phyloP scores from a whole-genome alignment of 1,140 invertebrate genomes.

The Whitmania pigra region DNA sequence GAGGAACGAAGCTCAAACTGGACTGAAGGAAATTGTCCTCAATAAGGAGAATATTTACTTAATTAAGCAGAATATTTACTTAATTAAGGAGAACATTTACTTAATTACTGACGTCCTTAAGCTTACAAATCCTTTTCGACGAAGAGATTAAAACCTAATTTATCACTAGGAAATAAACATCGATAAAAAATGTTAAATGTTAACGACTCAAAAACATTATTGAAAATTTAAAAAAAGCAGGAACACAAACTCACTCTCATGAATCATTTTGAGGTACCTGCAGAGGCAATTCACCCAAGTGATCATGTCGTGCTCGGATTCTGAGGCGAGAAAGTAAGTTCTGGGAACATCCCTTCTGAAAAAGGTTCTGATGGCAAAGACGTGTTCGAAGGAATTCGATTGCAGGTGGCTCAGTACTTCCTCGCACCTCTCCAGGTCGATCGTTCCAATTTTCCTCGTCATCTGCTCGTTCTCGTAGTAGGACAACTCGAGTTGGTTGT shows the following conservation, averaged over 20 bases:
- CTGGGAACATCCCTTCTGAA: neutral
- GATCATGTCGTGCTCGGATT: neutral
- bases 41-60: too few species aligned
- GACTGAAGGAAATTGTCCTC: too few species aligned
- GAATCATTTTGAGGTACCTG: constrained; percentile 7
- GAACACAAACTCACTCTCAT: neutral
- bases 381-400: neutral
- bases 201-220: neutral
- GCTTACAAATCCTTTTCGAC: too few species aligned
- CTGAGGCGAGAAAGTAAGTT: constrained; percentile 10
- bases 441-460: neutral
- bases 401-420: constrained; percentile 1
- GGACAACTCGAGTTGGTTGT: neutral
- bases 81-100: too few species aligned
- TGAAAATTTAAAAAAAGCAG: neutral
- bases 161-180: too few species aligned
- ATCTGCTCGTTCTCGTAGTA: constrained; percentile 18
- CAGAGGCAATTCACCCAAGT: constrained; percentile 9
- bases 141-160: too few species aligned
- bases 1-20: too few species aligned
- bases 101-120: too few species aligned
- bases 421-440: constrained; percentile 17
- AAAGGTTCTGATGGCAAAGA: constrained; percentile 13
- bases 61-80: too few species aligned
- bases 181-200: too few species aligned